These are phyloP conservation scores for Cheumatopsyche charites DNA, from an alignment of 1,140 invertebrate species.

Conservation along the genomic window DNA sequence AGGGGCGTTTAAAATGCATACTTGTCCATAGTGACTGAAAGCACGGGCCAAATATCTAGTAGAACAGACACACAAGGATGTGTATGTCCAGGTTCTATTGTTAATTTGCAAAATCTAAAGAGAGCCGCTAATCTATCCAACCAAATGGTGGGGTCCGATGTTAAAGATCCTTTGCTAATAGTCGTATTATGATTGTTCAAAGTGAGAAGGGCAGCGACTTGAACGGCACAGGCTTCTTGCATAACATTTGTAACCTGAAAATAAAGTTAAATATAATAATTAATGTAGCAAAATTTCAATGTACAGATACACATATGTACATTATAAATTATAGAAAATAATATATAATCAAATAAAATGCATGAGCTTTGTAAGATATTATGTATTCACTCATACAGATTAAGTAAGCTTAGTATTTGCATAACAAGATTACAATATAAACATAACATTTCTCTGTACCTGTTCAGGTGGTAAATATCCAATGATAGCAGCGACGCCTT, in stretches of 20 bases:
- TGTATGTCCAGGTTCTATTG: constrained; percentile 54
- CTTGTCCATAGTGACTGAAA: constrained; percentile 75
- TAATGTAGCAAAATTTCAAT: background rate
- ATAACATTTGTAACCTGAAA: constrained; percentile 70
- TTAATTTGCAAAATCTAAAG: constrained; percentile 76
- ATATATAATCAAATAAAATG: background rate
- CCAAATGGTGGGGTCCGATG: constrained; percentile 90
- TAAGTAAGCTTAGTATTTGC: background rate
- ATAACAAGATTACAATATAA: background rate
- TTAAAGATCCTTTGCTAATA: constrained; percentile 53
- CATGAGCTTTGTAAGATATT: background rate
- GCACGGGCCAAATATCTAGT: constrained; percentile 85
- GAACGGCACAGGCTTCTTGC: constrained; percentile 78
- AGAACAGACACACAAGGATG: constrained; percentile 86
- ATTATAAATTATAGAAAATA: background rate
- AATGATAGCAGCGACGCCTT: constrained; percentile 75
- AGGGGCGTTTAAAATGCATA: too few relatives aligned
- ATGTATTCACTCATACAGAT: background rate
- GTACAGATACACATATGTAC: background rate
- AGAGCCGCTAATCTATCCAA: constrained; percentile 90
- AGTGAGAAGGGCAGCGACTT: constrained; percentile 71
- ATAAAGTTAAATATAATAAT: constrained; percentile 34
- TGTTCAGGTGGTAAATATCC: constrained; percentile 67
- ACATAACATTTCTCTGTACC: constrained; percentile 51
- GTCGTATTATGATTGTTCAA: constrained; percentile 59